Conservation (phyloP, 2,888 invertebrate species). For the Agrenia bidenticulata region DNA sequence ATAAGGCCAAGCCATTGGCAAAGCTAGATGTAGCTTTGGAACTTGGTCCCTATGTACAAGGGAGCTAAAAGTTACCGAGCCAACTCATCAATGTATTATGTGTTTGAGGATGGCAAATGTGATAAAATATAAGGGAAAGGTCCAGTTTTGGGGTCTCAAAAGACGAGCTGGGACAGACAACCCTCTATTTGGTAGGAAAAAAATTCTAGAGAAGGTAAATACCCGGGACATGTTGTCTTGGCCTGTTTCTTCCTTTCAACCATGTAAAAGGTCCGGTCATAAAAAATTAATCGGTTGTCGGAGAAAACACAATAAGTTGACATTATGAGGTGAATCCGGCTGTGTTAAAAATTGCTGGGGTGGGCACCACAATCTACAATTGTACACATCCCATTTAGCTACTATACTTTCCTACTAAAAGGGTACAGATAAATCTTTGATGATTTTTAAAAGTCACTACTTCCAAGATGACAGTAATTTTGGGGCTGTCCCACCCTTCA, state of each 20-base stretch:
- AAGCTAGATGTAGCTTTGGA: no score
- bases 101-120: no score
- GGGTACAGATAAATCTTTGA: constrained; percentile 5
- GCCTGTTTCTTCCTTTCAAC: neutral
- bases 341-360: neutral
- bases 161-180: no score
- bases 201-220: no score
- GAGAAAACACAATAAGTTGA: constrained; percentile 15
- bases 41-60: no score
- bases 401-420: neutral
- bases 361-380: constrained; percentile 8
- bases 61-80: no score
- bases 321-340: constrained; percentile 7
- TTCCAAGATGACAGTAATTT: constrained; percentile 20
- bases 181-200: no score
- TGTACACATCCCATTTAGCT: neutral
- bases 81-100: no score
- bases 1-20: no score
- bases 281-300: constrained; percentile 17
- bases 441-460: constrained; percentile 15
- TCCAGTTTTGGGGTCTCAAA: no score
- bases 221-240: no score
- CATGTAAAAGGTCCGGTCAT: neutral
- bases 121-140: no score
- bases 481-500: neutral